Base-by-base conservation (phyloP, 2,797 vertebrate species). In the Coranthus polyacanthus region DNA sequence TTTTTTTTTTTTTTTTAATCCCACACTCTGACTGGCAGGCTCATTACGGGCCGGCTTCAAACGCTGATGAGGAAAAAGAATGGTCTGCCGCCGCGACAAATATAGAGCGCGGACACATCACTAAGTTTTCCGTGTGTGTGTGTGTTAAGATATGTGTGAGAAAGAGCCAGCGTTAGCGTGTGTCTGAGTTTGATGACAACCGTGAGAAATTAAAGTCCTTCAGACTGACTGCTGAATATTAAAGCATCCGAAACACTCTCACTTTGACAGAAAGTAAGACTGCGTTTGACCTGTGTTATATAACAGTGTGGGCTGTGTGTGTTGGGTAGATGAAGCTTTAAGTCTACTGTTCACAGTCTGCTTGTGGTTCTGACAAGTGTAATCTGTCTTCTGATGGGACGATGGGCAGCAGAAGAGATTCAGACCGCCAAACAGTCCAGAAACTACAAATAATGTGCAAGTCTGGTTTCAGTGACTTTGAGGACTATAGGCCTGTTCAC, bases 191-290 rank as follows among this genome's bases (percentile, higher is more conserved):
- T 64, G 38, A n/a, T 75, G 70, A 79, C 37, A 75, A 72, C 42
- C 36, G 12, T 79, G 46, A 37, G 68, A 72, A 79, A 83, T 75
- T 6, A 66, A 51, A 68, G 38, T 73, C 56, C 38, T 34, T 47
- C 34, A 0, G 34, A 64, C 46, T 32, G 51, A 74, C 34, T 63
- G 32, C 24, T 55, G 60, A 45, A 52, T 62, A 29, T 65, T 59
- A 55, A 62, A 47, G 26, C 18, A 11, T 46, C 34, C 9, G 12
- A 43, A 41, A 57, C 36, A 2, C 1, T 9, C 29, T 63, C 8
- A 42, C 32, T 45, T n/a, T 49, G 64, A 69, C 11, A 12, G 44
- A 61, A 26, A 49, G 62, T 24, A 6, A 20, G 26, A 26, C 29
- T 38, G 20, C 12, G 21, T 11, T 1, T 7, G 47, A 41, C 57